Base-by-base conservation (phyloP, 2,113 vertebrate genomes). In the Strix uralensis region DNA sequence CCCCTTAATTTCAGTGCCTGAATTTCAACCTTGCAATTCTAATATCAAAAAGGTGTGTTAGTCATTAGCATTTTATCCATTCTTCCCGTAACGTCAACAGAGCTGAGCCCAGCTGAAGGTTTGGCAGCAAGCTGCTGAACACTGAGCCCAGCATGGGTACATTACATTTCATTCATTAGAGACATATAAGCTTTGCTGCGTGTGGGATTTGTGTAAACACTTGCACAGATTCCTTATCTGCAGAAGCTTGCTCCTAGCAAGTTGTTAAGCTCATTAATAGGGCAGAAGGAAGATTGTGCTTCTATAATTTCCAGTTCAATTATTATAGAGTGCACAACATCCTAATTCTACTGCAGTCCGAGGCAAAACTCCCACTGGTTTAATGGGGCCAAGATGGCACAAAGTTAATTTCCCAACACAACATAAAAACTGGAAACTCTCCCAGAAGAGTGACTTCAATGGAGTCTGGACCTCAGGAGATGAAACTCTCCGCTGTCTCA, bases 341-440 rank as follows among this genome's bases (percentile, higher is more conserved):
- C 58, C 51, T 70, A 51, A 86, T 84, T 77, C 59, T 91, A 58
- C 67, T 88, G n/a, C n/a, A 81, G 38, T 88, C 78, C 74, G 81
- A 91, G 58, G 71, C 55, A 94, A 92, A 95, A 84, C 22, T 94
- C 81, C 72, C 78, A 66, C 72, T 70, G 42, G 25, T 81, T 88
- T 92, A 94, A 84, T 78, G 85, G 46, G 80, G 75, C 55, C 82
- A 86, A 92, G 88, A 86, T 67, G 47, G 51, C 54, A 83, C 40
- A 77, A 90, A 93, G 67, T 90, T 90, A 94, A 94, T 94, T 88
- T 81, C 49, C 49, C 61, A 92, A 72, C 8, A 57, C 58, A 86
- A 52, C n/a, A 59, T 84, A 71, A 94, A 81, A 81, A 13, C 19
- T 55, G 55, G 72, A 91, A 83, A 74, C 22, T 91, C 17, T 81